These are phyloP conservation scores for Serranus cabrilla DNA, from an alignment of 2,797 vertebrate species.

Conservation along the genomic window DNA sequence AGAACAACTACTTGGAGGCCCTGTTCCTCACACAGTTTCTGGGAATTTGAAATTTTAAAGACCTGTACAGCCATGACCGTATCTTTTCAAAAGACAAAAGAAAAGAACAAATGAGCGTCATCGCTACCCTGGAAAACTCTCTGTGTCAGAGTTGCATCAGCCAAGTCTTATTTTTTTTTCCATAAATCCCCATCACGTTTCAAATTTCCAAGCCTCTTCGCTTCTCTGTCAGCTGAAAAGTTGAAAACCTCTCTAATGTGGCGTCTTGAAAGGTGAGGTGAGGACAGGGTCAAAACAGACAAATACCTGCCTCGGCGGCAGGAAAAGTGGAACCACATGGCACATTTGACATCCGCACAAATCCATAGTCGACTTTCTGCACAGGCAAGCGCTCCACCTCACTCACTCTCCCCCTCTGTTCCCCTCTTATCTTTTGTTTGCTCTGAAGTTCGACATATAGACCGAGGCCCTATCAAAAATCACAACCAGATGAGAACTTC, in stretches of 20 bases:
- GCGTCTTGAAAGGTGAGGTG: conserved; percentile 57
- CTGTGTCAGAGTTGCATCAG: conserved; percentile 52
- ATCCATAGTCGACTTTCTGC: conserved; percentile 62
- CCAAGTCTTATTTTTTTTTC: conserved; percentile 26
- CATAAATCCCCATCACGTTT: conserved; percentile 41
- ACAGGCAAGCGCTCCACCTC: conserved; percentile 57
- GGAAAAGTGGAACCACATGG: conserved; percentile 54
- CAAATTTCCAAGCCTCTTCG: conserved; percentile 31
- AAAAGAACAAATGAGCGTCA: conserved; percentile 15
- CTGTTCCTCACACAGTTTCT: background rate
- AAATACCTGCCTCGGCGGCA: conserved; percentile 58
- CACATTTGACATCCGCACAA: conserved; percentile 60
- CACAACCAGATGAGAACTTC: conserved; percentile 79
- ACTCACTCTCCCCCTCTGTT: background rate
- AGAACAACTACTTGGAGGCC: background rate
- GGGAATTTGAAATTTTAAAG: background rate
- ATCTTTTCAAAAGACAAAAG: background rate
- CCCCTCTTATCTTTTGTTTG: conserved; percentile 74
- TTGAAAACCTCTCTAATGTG: conserved; percentile 62
- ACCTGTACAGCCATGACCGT: background rate
- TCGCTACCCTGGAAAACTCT: conserved; percentile 26
- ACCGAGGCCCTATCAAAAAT: conserved; percentile 84
- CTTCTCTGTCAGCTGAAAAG: conserved; percentile 64
- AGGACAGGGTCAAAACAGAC: conserved; percentile 68
- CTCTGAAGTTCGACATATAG: conserved; percentile 80